Evolutionary conservation across 2,113 vertebrate species (phyloP).

Genomic region (Cariama cristata): DNA sequence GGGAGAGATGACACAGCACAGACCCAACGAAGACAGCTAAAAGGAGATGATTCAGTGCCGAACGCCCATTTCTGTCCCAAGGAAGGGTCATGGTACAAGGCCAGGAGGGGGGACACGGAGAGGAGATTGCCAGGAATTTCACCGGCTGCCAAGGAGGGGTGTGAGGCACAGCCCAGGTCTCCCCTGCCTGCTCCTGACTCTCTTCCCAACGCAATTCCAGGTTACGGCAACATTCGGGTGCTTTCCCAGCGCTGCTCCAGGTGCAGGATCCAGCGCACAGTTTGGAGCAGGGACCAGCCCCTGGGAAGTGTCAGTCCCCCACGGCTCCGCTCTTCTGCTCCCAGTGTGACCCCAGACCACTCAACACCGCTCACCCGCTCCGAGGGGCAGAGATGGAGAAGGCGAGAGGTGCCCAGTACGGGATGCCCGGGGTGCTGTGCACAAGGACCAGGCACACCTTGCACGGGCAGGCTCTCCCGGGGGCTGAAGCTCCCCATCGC

Average conservation of each 20-base stretch:
- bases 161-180: neutral
- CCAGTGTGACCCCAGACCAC: neutral
- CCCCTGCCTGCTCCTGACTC: neutral
- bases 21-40: neutral
- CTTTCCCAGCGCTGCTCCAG: neutral
- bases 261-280: neutral
- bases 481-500: no score
- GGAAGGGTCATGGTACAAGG: neutral
- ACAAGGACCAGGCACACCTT: neutral
- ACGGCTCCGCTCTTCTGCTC: neutral
- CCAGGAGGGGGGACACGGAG: neutral
- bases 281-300: neutral
- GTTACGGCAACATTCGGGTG: neutral
- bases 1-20: constrained; percentile 10
- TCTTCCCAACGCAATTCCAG: neutral
- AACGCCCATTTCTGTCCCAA: neutral
- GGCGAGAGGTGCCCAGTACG: neutral
- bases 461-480: neutral
- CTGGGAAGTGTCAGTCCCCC: neutral
- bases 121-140: neutral
- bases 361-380: neutral
- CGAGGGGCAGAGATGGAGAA: neutral
- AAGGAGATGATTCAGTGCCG: neutral
- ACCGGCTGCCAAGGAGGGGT: fast-evolving
- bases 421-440: neutral